phyloP scores from a whole-genome alignment of 2,797 vertebrate genomes.

The Fratercula arctica region DNA sequence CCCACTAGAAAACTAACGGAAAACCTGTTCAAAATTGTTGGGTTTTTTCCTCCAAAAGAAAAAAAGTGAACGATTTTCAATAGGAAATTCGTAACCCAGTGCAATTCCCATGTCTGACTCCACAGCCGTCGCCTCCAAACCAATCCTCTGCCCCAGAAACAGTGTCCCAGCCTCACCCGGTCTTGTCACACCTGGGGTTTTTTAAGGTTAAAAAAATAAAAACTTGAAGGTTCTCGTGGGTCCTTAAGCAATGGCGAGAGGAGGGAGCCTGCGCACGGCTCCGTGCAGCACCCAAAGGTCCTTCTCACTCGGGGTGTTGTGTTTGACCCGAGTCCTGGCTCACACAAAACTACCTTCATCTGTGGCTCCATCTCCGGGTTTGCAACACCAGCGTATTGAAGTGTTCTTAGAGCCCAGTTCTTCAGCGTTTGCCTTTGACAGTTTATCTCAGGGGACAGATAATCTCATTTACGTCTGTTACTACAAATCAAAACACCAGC shows the following conservation, averaged over 20 bases:
- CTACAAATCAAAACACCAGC: conserved; percentile 7
- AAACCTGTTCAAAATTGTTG: fast-evolving
- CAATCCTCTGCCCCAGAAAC: background rate
- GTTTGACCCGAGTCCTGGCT: background rate
- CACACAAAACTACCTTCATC: fast-evolving
- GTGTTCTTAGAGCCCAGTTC: background rate
- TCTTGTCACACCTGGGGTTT: background rate
- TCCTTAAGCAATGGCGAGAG: background rate
- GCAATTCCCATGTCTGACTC: background rate
- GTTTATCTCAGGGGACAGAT: background rate
- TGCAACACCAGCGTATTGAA: background rate
- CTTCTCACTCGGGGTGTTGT: fast-evolving
- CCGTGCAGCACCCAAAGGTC: background rate
- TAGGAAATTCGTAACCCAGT: fast-evolving
- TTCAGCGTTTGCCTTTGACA: background rate
- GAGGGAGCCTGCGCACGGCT: background rate
- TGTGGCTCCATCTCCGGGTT: background rate
- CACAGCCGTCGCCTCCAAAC: background rate
- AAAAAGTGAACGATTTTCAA: fast-evolving
- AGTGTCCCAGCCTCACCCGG: background rate
- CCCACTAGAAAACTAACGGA: background rate
- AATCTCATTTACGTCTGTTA: conserved; percentile 11
- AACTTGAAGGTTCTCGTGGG: fast-evolving
- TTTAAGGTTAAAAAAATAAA: too few species aligned
- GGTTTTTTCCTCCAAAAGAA: background rate